These are phyloP conservation scores for Callopanchax toddi DNA, from an alignment of 2,113 vertebrate species.

Conservation along the genomic window DNA sequence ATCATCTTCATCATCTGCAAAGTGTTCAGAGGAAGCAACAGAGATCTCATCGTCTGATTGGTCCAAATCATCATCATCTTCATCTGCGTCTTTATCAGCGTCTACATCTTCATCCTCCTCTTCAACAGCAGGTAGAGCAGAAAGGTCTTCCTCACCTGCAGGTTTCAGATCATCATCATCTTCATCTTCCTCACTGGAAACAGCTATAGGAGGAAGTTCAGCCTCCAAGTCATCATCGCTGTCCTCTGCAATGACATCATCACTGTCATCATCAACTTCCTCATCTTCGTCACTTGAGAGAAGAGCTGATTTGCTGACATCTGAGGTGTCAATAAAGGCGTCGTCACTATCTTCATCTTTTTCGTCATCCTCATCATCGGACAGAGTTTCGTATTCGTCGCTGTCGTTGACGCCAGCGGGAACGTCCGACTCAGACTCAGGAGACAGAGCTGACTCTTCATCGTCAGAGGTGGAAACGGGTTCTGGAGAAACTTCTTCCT, in stretches of 20 bases:
- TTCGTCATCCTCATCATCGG: conserved; percentile 39
- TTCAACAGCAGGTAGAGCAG: neutral
- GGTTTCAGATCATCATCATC: conserved; percentile 32
- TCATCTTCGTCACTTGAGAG: conserved; percentile 35
- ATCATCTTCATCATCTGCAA: conserved; percentile 71
- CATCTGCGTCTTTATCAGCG: conserved; percentile 16
- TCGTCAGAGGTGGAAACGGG: conserved; percentile 51
- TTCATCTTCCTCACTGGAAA: conserved; percentile 46
- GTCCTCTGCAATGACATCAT: conserved; percentile 35
- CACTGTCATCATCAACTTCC: conserved; percentile 36
- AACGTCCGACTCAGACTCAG: conserved; percentile 44
- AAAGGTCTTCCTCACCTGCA: conserved; percentile 26
- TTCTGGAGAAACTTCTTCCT: conserved; percentile 50
- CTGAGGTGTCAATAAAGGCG: conserved; percentile 38
- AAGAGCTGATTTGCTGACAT: conserved; percentile 30
- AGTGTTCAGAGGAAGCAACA: conserved; percentile 65
- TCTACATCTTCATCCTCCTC: conserved; percentile 35
- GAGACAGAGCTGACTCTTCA: conserved; percentile 36
- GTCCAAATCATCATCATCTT: conserved; percentile 43
- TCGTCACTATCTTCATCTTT: conserved; percentile 41
- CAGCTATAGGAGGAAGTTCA: conserved; percentile 41
- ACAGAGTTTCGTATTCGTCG: neutral
- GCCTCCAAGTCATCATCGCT: conserved; percentile 43
- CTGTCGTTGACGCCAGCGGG: conserved; percentile 18
- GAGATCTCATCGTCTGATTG: conserved; percentile 53